Evolutionary conservation across 2,113 vertebrate species (phyloP).

Genomic region (Poicephalus gulielmi): DNA sequence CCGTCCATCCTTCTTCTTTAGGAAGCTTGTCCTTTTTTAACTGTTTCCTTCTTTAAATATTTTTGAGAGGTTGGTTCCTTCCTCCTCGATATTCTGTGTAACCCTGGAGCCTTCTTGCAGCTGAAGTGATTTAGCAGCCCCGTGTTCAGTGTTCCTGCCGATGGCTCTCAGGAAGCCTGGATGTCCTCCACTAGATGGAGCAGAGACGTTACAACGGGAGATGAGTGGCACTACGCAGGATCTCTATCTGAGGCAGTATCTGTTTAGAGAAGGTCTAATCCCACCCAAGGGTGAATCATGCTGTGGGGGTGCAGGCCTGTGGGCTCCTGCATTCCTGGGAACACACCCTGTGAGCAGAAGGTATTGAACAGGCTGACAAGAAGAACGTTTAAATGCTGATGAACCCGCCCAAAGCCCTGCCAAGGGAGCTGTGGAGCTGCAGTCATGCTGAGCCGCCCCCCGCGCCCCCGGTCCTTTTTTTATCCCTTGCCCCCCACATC

Average conservation of each 20-base stretch:
- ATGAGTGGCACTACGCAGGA: not conserved
- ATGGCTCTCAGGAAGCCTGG: not conserved
- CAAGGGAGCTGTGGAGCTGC: slow-evolving; percentile 61
- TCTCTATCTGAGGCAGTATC: not conserved
- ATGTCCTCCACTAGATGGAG: slow-evolving; percentile 65
- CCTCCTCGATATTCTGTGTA: not conserved
- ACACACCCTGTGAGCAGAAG: slow-evolving; percentile 53
- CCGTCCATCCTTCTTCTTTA: not conserved
- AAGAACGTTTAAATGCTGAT: slow-evolving; percentile 48
- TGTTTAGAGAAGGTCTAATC: slow-evolving; percentile 17
- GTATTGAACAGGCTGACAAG: slow-evolving; percentile 61
- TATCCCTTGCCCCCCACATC: slow-evolving; percentile 55
- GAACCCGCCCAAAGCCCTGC: slow-evolving; percentile 59
- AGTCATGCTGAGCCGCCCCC: slow-evolving; percentile 67
- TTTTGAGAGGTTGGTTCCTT: not conserved
- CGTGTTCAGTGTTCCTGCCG: not conserved
- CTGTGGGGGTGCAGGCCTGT: slow-evolving; percentile 65
- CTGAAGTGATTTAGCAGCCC: not conserved
- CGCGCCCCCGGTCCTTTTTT: slow-evolving; percentile 59
- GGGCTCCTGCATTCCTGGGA: slow-evolving; percentile 53
- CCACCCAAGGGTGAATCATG: slow-evolving; percentile 66
- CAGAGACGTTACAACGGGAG: slow-evolving; percentile 32
- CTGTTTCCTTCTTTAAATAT: not conserved
- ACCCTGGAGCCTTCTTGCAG: not conserved
- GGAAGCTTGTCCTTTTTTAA: not conserved